Percentiles rank a stretch among this genome's conserved stretches.
Evolutionary conservation across 2,113 vertebrate species (phyloP).

Genomic region (Rana temporaria): DNA sequence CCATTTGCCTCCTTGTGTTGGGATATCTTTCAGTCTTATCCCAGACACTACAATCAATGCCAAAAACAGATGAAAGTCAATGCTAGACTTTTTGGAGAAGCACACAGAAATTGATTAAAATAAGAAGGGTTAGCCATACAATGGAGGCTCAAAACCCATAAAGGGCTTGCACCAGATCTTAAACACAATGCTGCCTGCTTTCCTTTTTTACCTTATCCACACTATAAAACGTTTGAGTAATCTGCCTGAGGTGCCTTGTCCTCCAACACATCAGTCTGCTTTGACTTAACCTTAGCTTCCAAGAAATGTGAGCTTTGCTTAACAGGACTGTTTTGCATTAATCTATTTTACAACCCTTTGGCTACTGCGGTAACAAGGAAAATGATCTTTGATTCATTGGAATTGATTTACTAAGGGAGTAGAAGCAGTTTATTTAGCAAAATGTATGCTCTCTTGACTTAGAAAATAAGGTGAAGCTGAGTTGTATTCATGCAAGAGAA

Average conservation of each 20-base stretch:
- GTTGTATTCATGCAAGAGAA: no score
- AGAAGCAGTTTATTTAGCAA: no score
- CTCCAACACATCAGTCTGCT: constrained; percentile 15
- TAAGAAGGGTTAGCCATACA: not conserved
- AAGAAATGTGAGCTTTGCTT: constrained; percentile 23
- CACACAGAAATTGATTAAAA: constrained; percentile 4
- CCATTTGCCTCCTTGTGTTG: constrained; percentile 22
- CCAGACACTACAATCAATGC: constrained; percentile 6
- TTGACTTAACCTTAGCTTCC: constrained; percentile 18
- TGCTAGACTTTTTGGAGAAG: not conserved
- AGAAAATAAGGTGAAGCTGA: no score
- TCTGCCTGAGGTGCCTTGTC: constrained; percentile 50
- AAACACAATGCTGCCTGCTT: not conserved
- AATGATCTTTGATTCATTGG: not conserved
- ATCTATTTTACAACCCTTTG: constrained; percentile 31
- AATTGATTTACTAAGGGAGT: no score
- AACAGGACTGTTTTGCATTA: constrained; percentile 33
- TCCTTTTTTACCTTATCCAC: constrained; percentile 1
- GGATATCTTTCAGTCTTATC: constrained; percentile 1
- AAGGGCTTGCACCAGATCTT: not conserved
- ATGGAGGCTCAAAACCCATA: not conserved
- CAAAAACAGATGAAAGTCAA: constrained; percentile 30
- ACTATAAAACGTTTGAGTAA: not conserved
- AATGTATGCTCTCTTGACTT: no score
- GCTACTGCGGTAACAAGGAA: constrained; percentile 9